phyloP scores from a whole-genome alignment of 2,113 vertebrate genomes.

The Pedetes capensis region DNA sequence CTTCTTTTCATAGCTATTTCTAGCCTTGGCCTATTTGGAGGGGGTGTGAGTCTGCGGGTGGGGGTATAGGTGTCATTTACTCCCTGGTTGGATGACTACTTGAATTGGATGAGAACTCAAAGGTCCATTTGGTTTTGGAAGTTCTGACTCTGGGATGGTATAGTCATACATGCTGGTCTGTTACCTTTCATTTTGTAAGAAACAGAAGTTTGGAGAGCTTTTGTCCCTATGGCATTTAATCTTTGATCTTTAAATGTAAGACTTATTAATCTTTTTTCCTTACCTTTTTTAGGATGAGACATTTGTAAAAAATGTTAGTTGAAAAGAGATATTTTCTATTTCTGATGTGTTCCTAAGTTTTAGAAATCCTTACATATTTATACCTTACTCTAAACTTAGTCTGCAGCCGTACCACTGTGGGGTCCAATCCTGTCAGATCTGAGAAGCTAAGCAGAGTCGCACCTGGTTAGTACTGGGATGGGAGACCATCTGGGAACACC shows the following conservation, averaged over 20 bases:
- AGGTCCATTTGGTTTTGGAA: not conserved
- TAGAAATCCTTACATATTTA: not conserved
- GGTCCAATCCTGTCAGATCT: too few species aligned
- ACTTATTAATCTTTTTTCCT: not conserved
- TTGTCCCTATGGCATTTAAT: not conserved
- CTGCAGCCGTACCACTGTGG: too few species aligned
- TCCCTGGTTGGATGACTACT: not conserved
- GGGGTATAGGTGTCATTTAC: not conserved
- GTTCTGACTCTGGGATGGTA: not conserved
- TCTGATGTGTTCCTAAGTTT: slow-evolving; percentile 1
- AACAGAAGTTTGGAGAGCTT: not conserved
- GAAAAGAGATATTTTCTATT: not conserved
- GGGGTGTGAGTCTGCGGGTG: not conserved
- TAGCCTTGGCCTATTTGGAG: slow-evolving; percentile 8
- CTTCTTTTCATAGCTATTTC: not conserved
- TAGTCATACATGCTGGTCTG: too few species aligned
- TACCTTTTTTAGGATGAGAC: not conserved
- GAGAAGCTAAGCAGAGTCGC: too few species aligned
- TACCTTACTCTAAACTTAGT: not conserved
- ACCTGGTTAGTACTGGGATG: too few species aligned
- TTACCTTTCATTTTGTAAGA: not conserved
- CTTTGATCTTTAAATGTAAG: slow-evolving; percentile 18
- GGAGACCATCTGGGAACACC: too few species aligned
- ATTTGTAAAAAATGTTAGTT: not conserved
- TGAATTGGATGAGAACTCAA: not conserved